phyloP scores from a whole-genome alignment of 2,888 invertebrate genomes.

The Lepidocyrtoides sp. region DNA sequence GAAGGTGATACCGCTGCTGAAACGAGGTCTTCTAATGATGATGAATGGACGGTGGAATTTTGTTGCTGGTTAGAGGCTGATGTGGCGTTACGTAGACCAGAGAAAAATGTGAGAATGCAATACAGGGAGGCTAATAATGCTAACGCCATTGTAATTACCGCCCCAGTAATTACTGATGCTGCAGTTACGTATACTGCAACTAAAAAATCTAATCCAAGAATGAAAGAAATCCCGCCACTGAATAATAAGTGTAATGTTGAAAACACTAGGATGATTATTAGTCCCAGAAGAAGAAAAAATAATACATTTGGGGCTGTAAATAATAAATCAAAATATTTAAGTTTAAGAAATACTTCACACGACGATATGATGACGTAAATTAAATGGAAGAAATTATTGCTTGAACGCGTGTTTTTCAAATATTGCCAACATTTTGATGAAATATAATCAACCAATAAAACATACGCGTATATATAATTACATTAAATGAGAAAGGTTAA shows the following conservation, averaged over 20 bases:
- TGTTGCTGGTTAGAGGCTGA: background rate
- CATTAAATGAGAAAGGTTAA: no score
- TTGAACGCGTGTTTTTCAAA: no score
- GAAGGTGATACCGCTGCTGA: background rate
- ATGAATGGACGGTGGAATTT: background rate
- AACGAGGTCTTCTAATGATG: background rate
- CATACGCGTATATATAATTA: no score
- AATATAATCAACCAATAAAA: no score
- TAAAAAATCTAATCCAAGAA: slow-evolving; percentile 53
- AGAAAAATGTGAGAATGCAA: slow-evolving; percentile 42
- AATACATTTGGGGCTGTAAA: slow-evolving; percentile 9
- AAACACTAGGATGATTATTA: slow-evolving; percentile 7
- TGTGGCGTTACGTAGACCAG: background rate
- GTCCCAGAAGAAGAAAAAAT: slow-evolving; percentile 57
- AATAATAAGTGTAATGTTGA: slow-evolving; percentile 35
- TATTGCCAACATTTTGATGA: no score
- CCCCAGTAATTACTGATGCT: slow-evolving; percentile 52
- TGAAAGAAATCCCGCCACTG: slow-evolving; percentile 26
- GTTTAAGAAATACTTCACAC: background rate
- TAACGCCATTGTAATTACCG: slow-evolving; percentile 59
- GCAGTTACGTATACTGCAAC: slow-evolving; percentile 73
- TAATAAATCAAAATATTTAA: background rate
- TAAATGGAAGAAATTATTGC: no score
- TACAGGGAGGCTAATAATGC: slow-evolving; percentile 54
- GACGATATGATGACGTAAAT: no score